Evolutionary conservation across 2,797 vertebrate genomes (phyloP).

Genomic region (Gymnopithys bicolor): DNA sequence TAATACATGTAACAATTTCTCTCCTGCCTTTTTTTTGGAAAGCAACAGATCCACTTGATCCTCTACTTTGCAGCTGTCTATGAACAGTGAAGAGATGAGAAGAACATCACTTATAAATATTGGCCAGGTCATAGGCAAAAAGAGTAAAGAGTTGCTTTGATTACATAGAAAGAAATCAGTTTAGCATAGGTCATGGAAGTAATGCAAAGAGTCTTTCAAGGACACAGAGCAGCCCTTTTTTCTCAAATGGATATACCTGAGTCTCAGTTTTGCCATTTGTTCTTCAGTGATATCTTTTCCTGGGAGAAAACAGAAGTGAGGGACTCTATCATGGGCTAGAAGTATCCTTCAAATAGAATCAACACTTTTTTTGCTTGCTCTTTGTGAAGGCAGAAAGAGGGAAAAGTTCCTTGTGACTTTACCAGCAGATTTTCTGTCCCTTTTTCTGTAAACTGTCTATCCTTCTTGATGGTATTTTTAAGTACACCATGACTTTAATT

Average conservation of each 20-base stretch:
- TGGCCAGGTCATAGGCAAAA: neutral
- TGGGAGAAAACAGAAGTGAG: neutral
- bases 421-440: conserved; percentile 23
- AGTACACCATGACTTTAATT: conserved; percentile 15
- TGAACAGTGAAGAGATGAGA: neutral
- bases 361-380: neutral
- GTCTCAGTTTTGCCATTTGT: neutral
- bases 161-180: neutral
- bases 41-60: neutral
- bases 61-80: neutral
- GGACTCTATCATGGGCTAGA: neutral
- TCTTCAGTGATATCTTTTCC: neutral
- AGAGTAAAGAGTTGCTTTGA: neutral
- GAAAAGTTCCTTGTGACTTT: conserved; percentile 28
- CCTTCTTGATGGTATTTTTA: conserved; percentile 44
- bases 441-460: conserved; percentile 46
- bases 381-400: neutral
- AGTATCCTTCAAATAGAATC: neutral
- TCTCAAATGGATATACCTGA: neutral
- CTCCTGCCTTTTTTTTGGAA: neutral
- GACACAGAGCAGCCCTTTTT: neutral
- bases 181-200: neutral
- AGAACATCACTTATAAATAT: neutral
- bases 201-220: neutral
- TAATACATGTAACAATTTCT: neutral